phyloP scores from a whole-genome alignment of 2,113 vertebrate genomes.

The human region DNA sequence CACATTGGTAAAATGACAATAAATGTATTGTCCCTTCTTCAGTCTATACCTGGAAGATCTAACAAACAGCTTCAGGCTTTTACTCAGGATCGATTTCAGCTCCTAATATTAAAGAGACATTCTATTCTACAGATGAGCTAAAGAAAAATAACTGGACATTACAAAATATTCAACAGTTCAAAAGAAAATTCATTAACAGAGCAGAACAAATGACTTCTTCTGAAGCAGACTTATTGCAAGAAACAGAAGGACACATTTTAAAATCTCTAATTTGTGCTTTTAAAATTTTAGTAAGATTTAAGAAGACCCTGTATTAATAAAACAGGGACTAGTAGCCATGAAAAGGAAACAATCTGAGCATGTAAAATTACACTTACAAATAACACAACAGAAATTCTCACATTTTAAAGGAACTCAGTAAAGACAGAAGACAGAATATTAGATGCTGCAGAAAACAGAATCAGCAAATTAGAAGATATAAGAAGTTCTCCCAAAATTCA shows the following conservation, averaged over 20 bases:
- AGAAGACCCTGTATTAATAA: not conserved
- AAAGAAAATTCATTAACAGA: slow-evolving; percentile 15
- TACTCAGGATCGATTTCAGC: slow-evolving; percentile 7
- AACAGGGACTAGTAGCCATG: not conserved
- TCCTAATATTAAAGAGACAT: slow-evolving; percentile 11
- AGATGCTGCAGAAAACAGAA: not conserved
- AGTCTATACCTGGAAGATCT: not conserved
- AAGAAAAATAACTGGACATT: not conserved
- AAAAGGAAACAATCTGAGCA: not conserved
- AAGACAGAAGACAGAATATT: not conserved
- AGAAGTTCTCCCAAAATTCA: not conserved
- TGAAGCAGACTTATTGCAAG: not conserved
- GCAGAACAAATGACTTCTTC: not conserved
- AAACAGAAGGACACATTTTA: not conserved
- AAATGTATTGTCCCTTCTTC: not conserved
- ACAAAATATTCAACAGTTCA: not conserved
- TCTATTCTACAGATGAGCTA: not conserved
- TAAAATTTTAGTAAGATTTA: not conserved
- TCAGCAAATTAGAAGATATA: not conserved
- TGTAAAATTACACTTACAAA: not conserved
- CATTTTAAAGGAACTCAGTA: not conserved
- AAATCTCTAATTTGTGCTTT: not conserved
- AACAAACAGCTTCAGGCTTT: not conserved
- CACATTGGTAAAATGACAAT: not conserved
- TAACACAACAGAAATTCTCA: not conserved